Percentiles rank a stretch among this genome's conserved stretches.
Evolutionary conservation across 2,888 invertebrate genomes (phyloP).

Genomic region (Acleris cristana): DNA sequence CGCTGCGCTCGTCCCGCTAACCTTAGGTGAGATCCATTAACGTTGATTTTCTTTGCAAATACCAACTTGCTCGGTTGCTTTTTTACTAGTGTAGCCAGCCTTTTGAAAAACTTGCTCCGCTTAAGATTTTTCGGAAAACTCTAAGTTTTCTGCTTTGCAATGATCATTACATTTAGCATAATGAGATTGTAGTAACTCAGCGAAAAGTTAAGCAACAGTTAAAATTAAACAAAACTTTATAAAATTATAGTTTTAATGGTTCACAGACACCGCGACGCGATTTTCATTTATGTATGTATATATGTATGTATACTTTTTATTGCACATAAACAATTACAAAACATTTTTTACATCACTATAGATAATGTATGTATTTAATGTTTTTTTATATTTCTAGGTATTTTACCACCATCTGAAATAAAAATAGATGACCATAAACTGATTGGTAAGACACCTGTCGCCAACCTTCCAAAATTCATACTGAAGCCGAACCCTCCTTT

Average conservation of each 20-base stretch:
- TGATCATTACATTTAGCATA: neutral
- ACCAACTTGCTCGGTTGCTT: slow-evolving; percentile 41
- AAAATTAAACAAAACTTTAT: too few relatives aligned
- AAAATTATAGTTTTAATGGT: too few relatives aligned
- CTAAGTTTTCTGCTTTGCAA: slow-evolving; percentile 1
- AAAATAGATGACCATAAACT: neutral
- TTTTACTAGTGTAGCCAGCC: slow-evolving; percentile 34
- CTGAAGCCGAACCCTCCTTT: slow-evolving; percentile 48
- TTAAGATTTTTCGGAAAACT: slow-evolving; percentile 15
- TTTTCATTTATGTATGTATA: too few relatives aligned
- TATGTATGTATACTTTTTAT: too few relatives aligned
- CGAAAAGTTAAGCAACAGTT: too few relatives aligned
- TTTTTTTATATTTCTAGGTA: neutral
- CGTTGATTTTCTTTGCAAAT: slow-evolving; percentile 41
- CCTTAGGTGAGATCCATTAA: slow-evolving; percentile 61
- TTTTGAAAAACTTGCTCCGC: neutral
- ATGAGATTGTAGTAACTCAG: neutral
- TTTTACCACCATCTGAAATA: neutral
- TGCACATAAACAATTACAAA: too few relatives aligned
- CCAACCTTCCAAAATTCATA: neutral
- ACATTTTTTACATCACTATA: too few relatives aligned
- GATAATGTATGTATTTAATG: too few relatives aligned
- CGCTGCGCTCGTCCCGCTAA: slow-evolving; percentile 57
- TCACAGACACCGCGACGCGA: too few relatives aligned
- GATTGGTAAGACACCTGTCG: neutral